phyloP scores from a whole-genome alignment of 2,888 invertebrate species.

The Tribolium freemani region DNA sequence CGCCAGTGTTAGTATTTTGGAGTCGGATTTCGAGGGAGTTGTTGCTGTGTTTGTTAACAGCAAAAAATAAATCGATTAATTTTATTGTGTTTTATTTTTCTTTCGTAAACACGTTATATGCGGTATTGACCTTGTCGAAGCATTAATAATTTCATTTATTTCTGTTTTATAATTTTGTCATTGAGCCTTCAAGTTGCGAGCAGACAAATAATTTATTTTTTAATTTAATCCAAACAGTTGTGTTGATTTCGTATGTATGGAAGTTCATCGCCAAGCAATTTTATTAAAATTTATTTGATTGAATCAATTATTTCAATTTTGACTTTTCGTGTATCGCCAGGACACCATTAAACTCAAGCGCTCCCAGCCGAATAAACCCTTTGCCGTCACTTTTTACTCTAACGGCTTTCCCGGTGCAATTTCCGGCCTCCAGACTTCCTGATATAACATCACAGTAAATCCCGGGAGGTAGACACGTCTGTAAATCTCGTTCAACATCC shows the following conservation, averaged over 20 bases:
- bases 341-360: constrained; percentile 76
- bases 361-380: constrained; percentile 72
- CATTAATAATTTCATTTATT: constrained; percentile 16
- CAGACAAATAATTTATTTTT: background rate
- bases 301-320: constrained; percentile 43
- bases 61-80: background rate
- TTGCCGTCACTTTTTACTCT: constrained; percentile 73
- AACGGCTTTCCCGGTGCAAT: constrained; percentile 78
- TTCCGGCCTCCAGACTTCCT: constrained; percentile 72
- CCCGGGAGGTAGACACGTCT: constrained; percentile 82
- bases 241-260: background rate
- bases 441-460: constrained; percentile 89
- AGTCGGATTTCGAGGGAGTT: constrained; percentile 76
- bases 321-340: constrained; percentile 76
- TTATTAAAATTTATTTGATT: background rate
- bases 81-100: background rate
- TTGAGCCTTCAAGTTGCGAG: background rate
- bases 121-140: constrained; percentile 3
- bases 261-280: background rate
- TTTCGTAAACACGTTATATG: constrained; percentile 2
- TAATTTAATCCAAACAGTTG: background rate
- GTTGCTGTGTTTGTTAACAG: constrained; percentile 75
- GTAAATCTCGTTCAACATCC: constrained; percentile 73
- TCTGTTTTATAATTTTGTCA: background rate
- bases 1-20: constrained; percentile 72